These are phyloP conservation scores for Platorchestia sp. DNA, from an alignment of 1,140 invertebrate genomes.

Conservation along the genomic window DNA sequence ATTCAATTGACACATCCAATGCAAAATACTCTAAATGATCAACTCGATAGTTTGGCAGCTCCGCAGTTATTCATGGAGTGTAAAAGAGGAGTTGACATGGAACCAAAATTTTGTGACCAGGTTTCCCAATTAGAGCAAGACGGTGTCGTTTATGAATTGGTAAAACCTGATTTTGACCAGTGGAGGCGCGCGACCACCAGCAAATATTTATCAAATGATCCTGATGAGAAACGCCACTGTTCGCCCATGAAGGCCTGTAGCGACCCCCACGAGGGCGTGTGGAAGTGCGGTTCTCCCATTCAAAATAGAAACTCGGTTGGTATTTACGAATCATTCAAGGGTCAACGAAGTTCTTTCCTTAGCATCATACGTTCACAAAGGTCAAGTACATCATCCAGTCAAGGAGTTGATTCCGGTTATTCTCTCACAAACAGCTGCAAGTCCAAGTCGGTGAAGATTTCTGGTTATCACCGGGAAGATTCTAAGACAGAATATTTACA, in stretches of 20 bases:
- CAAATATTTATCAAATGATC: not conserved
- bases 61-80: not conserved
- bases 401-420: not conserved
- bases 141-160: not conserved
- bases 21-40: not conserved
- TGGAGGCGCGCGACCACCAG: not conserved
- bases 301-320: not conserved
- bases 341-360: not conserved
- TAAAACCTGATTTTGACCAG: not conserved
- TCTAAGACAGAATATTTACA: not conserved
- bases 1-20: not conserved
- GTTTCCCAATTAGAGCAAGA: not conserved
- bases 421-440: not conserved
- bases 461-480: not conserved
- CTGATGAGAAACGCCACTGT: not conserved
- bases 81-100: not conserved
- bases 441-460: not conserved
- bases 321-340: not conserved
- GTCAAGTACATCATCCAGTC: not conserved
- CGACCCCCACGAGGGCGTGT: not conserved
- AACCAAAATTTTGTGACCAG: not conserved
- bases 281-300: not conserved
- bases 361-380: not conserved
- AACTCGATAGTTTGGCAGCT: not conserved
- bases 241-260: not conserved